Conservation (phyloP, 1,140 invertebrate genomes). For the Chymomyza costata region DNA sequence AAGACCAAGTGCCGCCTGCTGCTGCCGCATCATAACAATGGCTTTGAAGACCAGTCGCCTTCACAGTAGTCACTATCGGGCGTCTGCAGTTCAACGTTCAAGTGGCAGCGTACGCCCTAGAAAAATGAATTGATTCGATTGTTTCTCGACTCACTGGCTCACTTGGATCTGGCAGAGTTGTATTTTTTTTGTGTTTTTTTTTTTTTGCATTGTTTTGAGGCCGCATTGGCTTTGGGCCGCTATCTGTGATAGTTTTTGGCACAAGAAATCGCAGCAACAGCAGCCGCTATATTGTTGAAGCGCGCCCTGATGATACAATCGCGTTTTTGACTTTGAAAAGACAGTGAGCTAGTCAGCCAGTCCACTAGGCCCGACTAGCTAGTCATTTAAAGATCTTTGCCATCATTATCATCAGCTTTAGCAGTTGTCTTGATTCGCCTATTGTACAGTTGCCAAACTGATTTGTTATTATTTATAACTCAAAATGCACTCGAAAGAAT, state of each 20-base stretch:
- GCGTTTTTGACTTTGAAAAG: slow-evolving; percentile 73
- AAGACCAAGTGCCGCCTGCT: slow-evolving; percentile 47
- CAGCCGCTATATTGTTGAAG: slow-evolving; percentile 16
- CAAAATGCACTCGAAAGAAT: slow-evolving; percentile 62
- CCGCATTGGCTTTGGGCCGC: not conserved
- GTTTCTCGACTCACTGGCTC: slow-evolving; percentile 30
- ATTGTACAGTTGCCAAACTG: slow-evolving; percentile 59
- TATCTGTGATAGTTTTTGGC: slow-evolving; percentile 47
- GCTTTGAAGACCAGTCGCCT: slow-evolving; percentile 49
- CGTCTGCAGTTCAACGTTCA: slow-evolving; percentile 75
- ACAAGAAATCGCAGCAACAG: slow-evolving; percentile 46
- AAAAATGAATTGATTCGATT: slow-evolving; percentile 75
- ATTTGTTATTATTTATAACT: slow-evolving; percentile 62
- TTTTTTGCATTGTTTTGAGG: slow-evolving; percentile 11
- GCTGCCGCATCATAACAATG: slow-evolving; percentile 24
- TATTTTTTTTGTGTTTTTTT: slow-evolving; percentile 26
- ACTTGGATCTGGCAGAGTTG: slow-evolving; percentile 8
- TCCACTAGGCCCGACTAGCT: not conserved
- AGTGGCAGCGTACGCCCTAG: slow-evolving; percentile 74
- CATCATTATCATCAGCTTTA: not conserved
- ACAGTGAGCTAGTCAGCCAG: slow-evolving; percentile 21
- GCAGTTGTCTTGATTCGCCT: slow-evolving; percentile 22
- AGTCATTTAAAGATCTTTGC: slow-evolving; percentile 13
- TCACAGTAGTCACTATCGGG: slow-evolving; percentile 74
- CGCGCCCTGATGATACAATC: slow-evolving; percentile 68